phyloP scores from a whole-genome alignment of 2,797 vertebrate genomes.

The Notamacropus eugenii region DNA sequence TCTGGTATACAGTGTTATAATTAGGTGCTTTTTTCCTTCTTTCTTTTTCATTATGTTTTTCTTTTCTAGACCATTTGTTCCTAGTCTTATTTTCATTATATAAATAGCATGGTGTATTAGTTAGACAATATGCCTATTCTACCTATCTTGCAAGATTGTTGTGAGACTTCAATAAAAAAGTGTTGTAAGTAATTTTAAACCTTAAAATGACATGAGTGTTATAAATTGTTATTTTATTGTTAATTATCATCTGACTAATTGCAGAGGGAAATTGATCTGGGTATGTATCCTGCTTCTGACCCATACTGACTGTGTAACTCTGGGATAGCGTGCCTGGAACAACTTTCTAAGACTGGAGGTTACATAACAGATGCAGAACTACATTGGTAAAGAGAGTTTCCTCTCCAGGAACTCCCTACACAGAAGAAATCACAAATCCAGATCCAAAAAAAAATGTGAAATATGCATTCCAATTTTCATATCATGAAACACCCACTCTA shows the following conservation, averaged over 20 bases:
- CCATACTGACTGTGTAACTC: background rate
- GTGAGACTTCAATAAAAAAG: background rate
- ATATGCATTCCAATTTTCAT: conserved; percentile 44
- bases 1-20: background rate
- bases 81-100: conserved; percentile 4
- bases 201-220: background rate
- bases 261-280: background rate
- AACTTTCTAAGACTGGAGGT: background rate
- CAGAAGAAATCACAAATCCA: background rate
- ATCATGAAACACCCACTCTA: conserved; percentile 65
- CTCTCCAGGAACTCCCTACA: background rate
- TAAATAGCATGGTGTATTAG: background rate
- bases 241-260: background rate
- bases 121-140: background rate
- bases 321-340: background rate
- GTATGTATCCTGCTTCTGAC: background rate
- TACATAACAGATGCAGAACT: background rate
- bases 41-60: conserved; percentile 17
- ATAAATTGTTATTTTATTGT: background rate
- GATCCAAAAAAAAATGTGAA: background rate
- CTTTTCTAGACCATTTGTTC: background rate
- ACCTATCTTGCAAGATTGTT: background rate
- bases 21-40: background rate
- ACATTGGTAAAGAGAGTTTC: background rate
- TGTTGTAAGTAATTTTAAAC: background rate